Conservation (phyloP, 64 coral and sea anemone genomes). For the Pocillopora verrucosa region DNA sequence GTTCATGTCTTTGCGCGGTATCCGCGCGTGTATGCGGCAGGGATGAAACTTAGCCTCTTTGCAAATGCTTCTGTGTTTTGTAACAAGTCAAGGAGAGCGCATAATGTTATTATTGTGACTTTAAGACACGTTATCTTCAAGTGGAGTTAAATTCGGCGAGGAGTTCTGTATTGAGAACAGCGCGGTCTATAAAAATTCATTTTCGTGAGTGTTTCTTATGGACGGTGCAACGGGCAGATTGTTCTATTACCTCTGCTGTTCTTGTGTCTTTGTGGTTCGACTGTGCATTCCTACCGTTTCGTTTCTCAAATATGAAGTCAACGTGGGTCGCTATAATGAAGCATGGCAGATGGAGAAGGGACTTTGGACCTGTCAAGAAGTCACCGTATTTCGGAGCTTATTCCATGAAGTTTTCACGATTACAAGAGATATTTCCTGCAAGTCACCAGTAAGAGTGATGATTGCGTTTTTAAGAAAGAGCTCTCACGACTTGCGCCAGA, state of each 20-base stretch:
- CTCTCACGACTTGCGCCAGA: slow-evolving; percentile 16
- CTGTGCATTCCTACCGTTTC: too few species aligned
- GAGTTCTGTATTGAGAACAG: not conserved
- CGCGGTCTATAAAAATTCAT: not conserved
- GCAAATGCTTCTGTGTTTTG: not conserved
- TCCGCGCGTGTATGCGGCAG: slow-evolving; percentile 3
- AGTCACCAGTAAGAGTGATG: not conserved
- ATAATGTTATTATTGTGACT: not conserved
- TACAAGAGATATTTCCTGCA: not conserved
- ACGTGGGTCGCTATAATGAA: too few species aligned
- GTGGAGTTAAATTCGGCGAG: not conserved
- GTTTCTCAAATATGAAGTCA: too few species aligned
- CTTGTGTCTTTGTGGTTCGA: too few species aligned
- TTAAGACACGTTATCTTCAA: too few species aligned
- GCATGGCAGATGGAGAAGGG: too few species aligned
- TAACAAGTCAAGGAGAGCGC: not conserved
- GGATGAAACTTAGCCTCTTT: not conserved
- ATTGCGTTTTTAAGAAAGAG: slow-evolving; percentile 18
- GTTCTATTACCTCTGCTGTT: too few species aligned
- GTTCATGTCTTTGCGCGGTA: slow-evolving; percentile 16
- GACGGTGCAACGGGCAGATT: too few species aligned
- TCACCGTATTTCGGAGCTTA: not conserved
- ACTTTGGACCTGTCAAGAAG: not conserved
- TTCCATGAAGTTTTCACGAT: not conserved
- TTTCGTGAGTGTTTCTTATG: too few species aligned